These are phyloP conservation scores for Ormyrus rosae DNA, from an alignment of 2,888 invertebrate species.

Conservation along the genomic window DNA sequence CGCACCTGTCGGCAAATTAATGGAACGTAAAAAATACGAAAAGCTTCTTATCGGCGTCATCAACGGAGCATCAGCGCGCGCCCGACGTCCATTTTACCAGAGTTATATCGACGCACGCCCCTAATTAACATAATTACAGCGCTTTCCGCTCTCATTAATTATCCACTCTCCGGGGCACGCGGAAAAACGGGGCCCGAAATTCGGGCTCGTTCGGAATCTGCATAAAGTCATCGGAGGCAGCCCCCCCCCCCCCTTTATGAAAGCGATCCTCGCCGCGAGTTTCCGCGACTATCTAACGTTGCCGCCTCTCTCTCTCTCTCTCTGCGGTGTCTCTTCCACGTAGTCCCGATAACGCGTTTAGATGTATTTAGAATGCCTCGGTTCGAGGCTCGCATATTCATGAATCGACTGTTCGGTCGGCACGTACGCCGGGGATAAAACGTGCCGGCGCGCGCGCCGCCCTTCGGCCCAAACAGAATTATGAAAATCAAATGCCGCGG, in stretches of 20 bases:
- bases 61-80: no score
- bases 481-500: constrained; percentile 4
- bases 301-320: not conserved
- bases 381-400: constrained; percentile 63
- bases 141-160: no score
- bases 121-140: no score
- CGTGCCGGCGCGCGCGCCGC: not conserved
- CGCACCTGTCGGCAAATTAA: no score
- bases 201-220: constrained; percentile 7
- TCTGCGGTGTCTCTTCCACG: not conserved
- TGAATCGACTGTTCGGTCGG: constrained; percentile 52
- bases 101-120: no score
- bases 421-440: not conserved
- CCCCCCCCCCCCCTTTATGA: not conserved
- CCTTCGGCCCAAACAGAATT: not conserved
- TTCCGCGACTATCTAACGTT: not conserved
- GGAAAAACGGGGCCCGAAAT: not conserved
- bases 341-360: constrained; percentile 55
- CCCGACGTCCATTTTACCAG: no score
- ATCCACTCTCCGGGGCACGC: no score
- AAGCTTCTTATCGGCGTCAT: no score
- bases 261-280: constrained; percentile 9
- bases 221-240: constrained; percentile 36
- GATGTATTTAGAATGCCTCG: constrained; percentile 61
- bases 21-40: no score